These are phyloP conservation scores for Dendropsophus ebraccatus DNA, from an alignment of 2,113 vertebrate genomes.

Conservation along the genomic window DNA sequence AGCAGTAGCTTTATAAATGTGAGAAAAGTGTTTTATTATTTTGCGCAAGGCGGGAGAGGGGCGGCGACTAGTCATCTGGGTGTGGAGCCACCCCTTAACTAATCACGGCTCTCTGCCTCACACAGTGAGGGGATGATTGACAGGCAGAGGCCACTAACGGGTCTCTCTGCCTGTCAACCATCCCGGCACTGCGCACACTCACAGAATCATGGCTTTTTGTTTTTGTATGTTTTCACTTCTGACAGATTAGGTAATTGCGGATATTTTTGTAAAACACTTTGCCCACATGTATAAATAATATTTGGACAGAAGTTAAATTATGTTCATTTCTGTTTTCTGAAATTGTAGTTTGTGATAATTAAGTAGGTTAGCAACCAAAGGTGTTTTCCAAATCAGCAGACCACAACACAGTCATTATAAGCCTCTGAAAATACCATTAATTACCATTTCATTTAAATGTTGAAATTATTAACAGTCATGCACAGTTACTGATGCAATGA, in stretches of 20 bases:
- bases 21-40: too few relatives aligned
- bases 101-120: too few relatives aligned
- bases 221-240: neutral
- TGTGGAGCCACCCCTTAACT: too few relatives aligned
- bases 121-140: too few relatives aligned
- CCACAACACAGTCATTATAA: neutral
- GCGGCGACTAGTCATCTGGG: too few relatives aligned
- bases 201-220: too few relatives aligned
- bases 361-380: neutral
- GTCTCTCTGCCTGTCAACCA: too few relatives aligned
- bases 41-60: too few relatives aligned
- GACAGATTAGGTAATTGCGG: neutral
- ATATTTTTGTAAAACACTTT: neutral
- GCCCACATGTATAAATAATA: neutral
- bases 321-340: neutral
- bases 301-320: neutral
- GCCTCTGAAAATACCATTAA: neutral
- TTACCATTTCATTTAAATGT: neutral
- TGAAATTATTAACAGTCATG: neutral
- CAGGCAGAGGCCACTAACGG: too few relatives aligned
- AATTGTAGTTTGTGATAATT: neutral
- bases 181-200: too few relatives aligned
- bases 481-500: neutral
- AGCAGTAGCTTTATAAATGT: too few relatives aligned
- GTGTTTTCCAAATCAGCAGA: neutral